Conservation (phyloP, 2,113 vertebrate species). For the Colinus virginianus region DNA sequence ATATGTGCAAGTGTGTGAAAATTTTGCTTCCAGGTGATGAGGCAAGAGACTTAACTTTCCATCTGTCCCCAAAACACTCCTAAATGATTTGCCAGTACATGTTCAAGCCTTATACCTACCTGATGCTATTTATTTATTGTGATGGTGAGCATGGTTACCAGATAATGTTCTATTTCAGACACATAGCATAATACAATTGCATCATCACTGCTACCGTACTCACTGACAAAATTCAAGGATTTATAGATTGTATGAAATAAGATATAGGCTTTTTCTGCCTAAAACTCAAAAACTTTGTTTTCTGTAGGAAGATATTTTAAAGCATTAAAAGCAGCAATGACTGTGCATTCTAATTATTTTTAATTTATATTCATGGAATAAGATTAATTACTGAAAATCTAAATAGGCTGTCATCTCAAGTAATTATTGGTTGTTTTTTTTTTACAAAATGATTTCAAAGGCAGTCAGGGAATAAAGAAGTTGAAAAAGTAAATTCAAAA, state of each 20-base stretch:
- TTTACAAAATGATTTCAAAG: not conserved
- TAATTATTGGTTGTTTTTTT: not conserved
- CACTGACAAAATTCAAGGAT: not conserved
- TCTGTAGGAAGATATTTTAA: not conserved
- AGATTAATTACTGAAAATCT: not conserved
- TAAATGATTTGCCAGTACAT: constrained; percentile 9
- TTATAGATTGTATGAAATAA: not conserved
- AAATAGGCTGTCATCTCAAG: not conserved
- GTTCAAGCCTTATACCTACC: not conserved
- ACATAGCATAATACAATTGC: not conserved
- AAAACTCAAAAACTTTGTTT: not conserved
- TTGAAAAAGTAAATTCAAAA: not conserved
- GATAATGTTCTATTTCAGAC: not conserved
- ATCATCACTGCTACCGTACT: not conserved
- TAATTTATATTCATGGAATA: not conserved
- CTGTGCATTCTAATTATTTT: not conserved
- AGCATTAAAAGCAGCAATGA: not conserved
- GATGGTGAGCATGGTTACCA: not conserved
- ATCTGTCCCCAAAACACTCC: not conserved
- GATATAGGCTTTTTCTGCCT: not conserved
- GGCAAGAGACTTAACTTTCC: not conserved
- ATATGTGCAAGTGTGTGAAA: not conserved
- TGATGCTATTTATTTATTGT: not conserved
- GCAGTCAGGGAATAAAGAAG: not conserved
- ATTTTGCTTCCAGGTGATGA: constrained; percentile 12